phyloP scores from a whole-genome alignment of 2,888 invertebrate genomes.

The Palloptera scutellata region DNA sequence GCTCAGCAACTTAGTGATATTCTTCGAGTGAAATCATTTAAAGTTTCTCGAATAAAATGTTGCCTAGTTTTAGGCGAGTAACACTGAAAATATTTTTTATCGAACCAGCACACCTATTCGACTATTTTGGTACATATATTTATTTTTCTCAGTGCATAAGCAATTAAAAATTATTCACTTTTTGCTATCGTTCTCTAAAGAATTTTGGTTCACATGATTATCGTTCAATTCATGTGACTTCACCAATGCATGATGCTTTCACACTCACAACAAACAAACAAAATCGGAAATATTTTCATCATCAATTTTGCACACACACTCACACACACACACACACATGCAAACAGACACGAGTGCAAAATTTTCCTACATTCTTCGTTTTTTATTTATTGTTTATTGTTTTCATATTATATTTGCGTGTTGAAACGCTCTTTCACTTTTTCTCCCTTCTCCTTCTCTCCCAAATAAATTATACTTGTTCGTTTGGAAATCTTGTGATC shows the following conservation, averaged over 20 bases:
- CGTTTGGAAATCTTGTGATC: not conserved
- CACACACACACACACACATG: no score
- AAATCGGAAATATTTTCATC: conserved; percentile 5
- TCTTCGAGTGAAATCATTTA: no score
- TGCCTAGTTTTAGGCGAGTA: no score
- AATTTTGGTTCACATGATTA: not conserved
- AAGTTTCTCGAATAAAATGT: no score
- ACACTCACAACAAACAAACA: no score
- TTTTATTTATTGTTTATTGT: conserved; percentile 6
- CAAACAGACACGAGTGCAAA: not conserved
- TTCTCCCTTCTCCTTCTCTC: not conserved
- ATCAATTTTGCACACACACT: not conserved
- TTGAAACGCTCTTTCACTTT: not conserved
- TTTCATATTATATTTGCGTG: not conserved
- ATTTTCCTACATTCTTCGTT: not conserved
- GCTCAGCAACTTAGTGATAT: no score
- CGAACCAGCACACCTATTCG: no score
- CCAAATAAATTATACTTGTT: not conserved
- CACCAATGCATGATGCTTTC: not conserved
- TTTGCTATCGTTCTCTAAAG: not conserved
- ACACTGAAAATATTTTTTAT: no score
- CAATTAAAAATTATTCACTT: not conserved
- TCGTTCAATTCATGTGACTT: conserved; percentile 17
- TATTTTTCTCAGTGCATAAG: no score
- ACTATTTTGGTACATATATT: no score